Conservation (phyloP, 1,140 invertebrate genomes). For the Lepidurus packardi region DNA sequence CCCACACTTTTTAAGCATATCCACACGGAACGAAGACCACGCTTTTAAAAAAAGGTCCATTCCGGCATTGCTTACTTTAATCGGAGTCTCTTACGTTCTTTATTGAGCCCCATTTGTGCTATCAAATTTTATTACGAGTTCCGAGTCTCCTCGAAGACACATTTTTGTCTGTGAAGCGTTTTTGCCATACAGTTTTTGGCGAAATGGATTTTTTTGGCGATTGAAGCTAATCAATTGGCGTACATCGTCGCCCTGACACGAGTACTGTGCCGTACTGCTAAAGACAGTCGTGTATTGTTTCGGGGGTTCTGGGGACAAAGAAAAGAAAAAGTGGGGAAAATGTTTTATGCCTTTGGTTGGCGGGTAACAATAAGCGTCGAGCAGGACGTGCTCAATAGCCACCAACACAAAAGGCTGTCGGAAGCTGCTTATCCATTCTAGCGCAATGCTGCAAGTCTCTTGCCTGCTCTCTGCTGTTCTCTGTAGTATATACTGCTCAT, state of each 20-base stretch:
- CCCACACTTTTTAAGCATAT: not conserved
- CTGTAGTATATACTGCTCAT: not conserved
- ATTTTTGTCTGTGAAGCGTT: too few relatives aligned
- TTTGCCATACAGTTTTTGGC: too few relatives aligned
- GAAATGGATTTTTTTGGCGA: not conserved
- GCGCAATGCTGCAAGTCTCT: constrained; percentile 17
- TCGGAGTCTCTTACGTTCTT: not conserved
- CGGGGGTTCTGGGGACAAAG: not conserved
- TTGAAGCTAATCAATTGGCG: too few relatives aligned
- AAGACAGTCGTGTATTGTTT: not conserved
- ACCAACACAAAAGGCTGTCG: constrained; percentile 5
- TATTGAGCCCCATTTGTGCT: not conserved
- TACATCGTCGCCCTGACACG: too few relatives aligned
- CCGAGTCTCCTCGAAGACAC: too few relatives aligned
- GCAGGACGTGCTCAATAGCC: not conserved
- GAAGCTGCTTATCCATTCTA: constrained; percentile 21
- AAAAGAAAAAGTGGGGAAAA: not conserved
- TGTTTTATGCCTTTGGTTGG: not conserved
- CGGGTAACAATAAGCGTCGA: not conserved
- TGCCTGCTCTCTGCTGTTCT: not conserved
- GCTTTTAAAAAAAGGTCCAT: not conserved
- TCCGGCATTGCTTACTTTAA: not conserved
- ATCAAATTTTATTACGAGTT: not conserved
- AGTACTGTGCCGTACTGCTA: not conserved
- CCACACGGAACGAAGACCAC: not conserved